phyloP scores from a whole-genome alignment of 2,888 invertebrate genomes.

The Drosophila fungiperda region DNA sequence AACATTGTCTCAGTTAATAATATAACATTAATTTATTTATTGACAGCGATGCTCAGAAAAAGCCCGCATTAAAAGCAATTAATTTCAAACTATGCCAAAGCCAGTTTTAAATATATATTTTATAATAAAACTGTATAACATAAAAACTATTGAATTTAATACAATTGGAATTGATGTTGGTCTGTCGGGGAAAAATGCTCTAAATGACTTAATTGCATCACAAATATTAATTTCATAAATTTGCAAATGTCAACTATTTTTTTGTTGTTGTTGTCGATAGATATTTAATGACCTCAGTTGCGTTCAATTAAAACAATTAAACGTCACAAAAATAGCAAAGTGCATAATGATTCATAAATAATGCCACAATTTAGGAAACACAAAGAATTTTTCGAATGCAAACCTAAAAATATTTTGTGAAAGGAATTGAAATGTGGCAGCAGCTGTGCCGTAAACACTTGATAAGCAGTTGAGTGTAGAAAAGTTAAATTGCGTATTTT shows the following conservation, averaged over 20 bases:
- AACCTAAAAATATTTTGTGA: slow-evolving; percentile 59
- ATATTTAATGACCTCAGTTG: slow-evolving; percentile 64
- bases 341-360: slow-evolving; percentile 59
- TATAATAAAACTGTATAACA: slow-evolving; percentile 10
- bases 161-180: slow-evolving; percentile 48
- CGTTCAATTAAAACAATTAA: slow-evolving; percentile 74
- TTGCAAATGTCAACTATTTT: slow-evolving; percentile 56
- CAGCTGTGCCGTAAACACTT: slow-evolving; percentile 2
- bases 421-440: slow-evolving; percentile 20
- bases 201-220: slow-evolving; percentile 51
- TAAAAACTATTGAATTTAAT: slow-evolving; percentile 40
- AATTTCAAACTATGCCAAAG: slow-evolving; percentile 45
- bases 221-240: slow-evolving; percentile 70
- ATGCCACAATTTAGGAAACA: slow-evolving; percentile 51
- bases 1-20: slow-evolving; percentile 69
- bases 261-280: slow-evolving; percentile 30
- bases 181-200: slow-evolving; percentile 19
- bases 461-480: slow-evolving; percentile 1
- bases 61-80: slow-evolving; percentile 57
- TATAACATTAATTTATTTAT: slow-evolving; percentile 69
- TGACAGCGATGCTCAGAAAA: slow-evolving; percentile 30
- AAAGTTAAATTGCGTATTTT: slow-evolving; percentile 10
- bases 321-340: slow-evolving; percentile 64
- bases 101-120: neutral
- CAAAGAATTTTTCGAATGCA: slow-evolving; percentile 10